Evolutionary conservation across 2,113 vertebrate species (phyloP), one percentile per base, ranked within the genome.

Genomic region (Hucho hucho): DNA sequence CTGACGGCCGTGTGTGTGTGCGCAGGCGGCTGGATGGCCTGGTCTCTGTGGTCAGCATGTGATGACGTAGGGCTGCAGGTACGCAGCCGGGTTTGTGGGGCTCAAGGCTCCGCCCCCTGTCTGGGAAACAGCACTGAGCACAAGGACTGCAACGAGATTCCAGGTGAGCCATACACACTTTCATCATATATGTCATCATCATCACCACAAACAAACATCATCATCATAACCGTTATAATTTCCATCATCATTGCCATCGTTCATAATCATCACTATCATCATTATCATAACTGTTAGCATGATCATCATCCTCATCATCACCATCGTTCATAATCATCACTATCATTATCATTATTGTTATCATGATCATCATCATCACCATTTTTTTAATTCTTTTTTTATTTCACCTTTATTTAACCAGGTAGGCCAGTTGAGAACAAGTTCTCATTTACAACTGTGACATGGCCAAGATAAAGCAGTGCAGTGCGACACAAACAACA

Each of bases 1-100:
- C 70, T 32, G 37, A 59, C 59, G 43, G 73, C 73, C 2, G 43
- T 29, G 46, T n/a, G 46, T 65, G 22, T 61, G 29, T 18, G 18
- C 32, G n/a, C 74, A 99, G 98, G 96, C 79, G 97, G 97, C 71
- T 99, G 98, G 98, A 97, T 96, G 5, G 94, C 92, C 32, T 99
- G 98, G 98, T 95, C 96, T 0, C 94, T 97, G 84, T 99, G 98
- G 98, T 95, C 95, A 2, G 77, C 92, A 18, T 99, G 98, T 61
- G 93, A 95, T 4, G 95, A 97, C 71, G 95, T 94, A 0, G 96
- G 96, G 24, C 75, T 93, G 76, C 97, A 97, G 64, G 93, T 93
- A 86, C 95, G 97, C 76, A 96, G 90, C 79, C 94, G 98, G 25
- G 92, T 95, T 91, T 32, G 95, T 91, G 90, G 93, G 72, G 53